phyloP scores from a whole-genome alignment of 2,113 vertebrate species.

The Dipodomys stephensi region DNA sequence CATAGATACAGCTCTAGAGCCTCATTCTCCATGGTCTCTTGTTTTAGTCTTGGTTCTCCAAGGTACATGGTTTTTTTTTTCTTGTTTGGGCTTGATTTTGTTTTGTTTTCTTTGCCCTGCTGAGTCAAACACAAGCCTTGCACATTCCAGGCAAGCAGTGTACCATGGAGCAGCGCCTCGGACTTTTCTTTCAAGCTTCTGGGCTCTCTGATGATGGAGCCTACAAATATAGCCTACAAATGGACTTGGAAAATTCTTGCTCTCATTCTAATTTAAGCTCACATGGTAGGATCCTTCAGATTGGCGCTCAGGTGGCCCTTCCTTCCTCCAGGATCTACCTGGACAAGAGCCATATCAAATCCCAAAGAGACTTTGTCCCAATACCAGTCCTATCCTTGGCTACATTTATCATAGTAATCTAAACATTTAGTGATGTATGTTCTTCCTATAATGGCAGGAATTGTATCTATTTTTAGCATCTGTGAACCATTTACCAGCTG shows the following conservation, averaged over 20 bases:
- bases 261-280: not conserved
- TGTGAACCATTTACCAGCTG: not conserved
- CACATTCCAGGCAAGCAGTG: not conserved
- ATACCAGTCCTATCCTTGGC: not conserved
- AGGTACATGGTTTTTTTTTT: not conserved
- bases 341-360: not conserved
- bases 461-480: not conserved
- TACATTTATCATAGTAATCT: not conserved
- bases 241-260: not conserved
- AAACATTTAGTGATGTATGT: not conserved
- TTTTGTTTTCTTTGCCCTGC: not conserved
- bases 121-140: not conserved
- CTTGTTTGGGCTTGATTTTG: not conserved
- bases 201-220: not conserved
- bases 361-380: not conserved
- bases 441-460: not conserved
- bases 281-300: not conserved
- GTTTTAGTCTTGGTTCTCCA: not conserved
- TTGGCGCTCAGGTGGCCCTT: not conserved
- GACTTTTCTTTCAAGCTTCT: not conserved
- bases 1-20: fast-evolving
- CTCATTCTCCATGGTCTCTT: not conserved
- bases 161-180: not conserved
- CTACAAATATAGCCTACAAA: not conserved
- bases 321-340: not conserved